Conservation (phyloP, 2,797 vertebrate genomes). For the Telmatherina bonti region DNA sequence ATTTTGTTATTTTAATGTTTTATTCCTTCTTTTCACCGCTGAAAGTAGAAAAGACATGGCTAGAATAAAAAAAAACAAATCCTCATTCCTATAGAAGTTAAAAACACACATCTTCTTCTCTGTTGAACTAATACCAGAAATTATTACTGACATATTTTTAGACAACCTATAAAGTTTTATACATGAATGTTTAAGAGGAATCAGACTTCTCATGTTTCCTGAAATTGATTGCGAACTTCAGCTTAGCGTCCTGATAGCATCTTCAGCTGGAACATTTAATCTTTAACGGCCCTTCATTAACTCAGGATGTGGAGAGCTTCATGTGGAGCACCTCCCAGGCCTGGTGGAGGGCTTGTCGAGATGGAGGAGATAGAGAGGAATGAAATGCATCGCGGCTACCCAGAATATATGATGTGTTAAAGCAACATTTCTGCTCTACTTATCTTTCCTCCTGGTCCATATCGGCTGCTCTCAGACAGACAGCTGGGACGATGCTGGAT, state of each 20-base stretch:
- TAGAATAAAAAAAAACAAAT: too few species aligned
- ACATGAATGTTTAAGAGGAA: background rate
- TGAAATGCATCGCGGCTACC: slow-evolving; percentile 43
- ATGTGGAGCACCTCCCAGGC: slow-evolving; percentile 22
- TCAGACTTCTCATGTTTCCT: slow-evolving; percentile 20
- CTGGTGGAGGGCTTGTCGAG: slow-evolving; percentile 40
- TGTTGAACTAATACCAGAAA: too few species aligned
- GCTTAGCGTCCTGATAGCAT: slow-evolving; percentile 46
- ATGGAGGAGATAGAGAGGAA: slow-evolving; percentile 50
- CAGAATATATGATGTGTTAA: slow-evolving; percentile 66
- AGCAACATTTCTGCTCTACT: slow-evolving; percentile 67
- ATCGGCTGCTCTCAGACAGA: slow-evolving; percentile 57
- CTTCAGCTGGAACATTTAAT: slow-evolving; percentile 63
- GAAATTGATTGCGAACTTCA: slow-evolving; percentile 38
- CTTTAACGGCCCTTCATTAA: slow-evolving; percentile 61
- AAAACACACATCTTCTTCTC: too few species aligned
- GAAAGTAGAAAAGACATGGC: too few species aligned
- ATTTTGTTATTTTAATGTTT: too few species aligned
- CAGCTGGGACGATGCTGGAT: slow-evolving; percentile 56
- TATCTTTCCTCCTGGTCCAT: slow-evolving; percentile 55
- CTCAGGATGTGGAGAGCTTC: slow-evolving; percentile 49
- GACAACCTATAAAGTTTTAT: slow-evolving; percentile 30
- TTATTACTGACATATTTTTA: slow-evolving; percentile 1
- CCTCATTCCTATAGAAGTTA: too few species aligned
- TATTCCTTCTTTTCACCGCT: too few species aligned